phyloP scores from a whole-genome alignment of 2,888 invertebrate genomes.

The Caenorhabditis sp. region DNA sequence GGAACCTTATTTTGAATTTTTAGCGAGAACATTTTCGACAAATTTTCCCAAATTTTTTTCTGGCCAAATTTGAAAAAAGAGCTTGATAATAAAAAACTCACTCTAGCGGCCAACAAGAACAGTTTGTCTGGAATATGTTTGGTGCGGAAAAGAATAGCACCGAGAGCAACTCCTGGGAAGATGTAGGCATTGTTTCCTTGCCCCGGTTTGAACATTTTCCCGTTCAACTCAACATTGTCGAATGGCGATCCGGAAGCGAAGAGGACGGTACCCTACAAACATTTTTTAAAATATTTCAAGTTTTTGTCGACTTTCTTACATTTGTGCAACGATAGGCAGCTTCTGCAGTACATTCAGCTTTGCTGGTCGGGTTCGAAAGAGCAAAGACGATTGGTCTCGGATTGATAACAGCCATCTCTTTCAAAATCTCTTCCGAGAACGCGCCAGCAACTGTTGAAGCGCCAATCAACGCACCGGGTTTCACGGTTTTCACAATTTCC shows the following conservation, averaged over 20 bases:
- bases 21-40: too few relatives aligned
- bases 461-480: conserved; percentile 90
- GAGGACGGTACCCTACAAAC: conserved; percentile 83
- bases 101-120: conserved; percentile 93
- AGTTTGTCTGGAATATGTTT: conserved; percentile 91
- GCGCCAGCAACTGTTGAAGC: conserved; percentile 92
- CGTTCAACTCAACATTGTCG: conserved; percentile 82
- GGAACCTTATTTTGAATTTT: too few relatives aligned
- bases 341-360: conserved; percentile 99
- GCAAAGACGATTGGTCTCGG: conserved; percentile 92
- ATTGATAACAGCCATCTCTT: conserved; percentile 85
- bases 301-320: too few relatives aligned
- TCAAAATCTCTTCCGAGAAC: conserved; percentile 87
- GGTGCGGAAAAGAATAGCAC: conserved; percentile 88
- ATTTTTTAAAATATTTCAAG: not conserved
- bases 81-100: conserved; percentile 71
- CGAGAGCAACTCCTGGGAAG: conserved; percentile 92
- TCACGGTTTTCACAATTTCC: conserved; percentile 82
- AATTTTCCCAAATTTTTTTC: too few relatives aligned
- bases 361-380: conserved; percentile 94
- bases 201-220: conserved; percentile 85
- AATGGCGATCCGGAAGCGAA: conserved; percentile 97
- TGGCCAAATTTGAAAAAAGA: too few relatives aligned
- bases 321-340: conserved; percentile 88
- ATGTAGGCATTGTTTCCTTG: conserved; percentile 98